Evolutionary conservation across 2,797 vertebrate species (phyloP), one percentile per base, ranked within the genome.

Genomic region (Bucorvus abyssinicus): DNA sequence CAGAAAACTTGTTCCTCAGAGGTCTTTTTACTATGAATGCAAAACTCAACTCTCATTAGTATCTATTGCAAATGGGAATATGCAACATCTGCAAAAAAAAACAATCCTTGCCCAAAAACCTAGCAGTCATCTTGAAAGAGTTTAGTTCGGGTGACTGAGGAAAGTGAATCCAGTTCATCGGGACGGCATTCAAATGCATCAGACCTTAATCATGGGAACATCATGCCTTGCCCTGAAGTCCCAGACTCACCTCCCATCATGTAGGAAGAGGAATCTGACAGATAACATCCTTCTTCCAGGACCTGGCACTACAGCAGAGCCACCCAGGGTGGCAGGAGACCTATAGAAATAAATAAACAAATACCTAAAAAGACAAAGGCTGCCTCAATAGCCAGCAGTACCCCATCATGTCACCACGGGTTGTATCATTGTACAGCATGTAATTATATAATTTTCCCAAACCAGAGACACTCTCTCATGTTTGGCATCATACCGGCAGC

Each of bases 371-470:
- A 27, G 6, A 34, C 2, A n/a, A 75, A 76, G 10, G 7, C 19
- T 45, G 9, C 30, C 55, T 45, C 34, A 24, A n/a, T 29, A 30
- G 15, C 15, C 64, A 73, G 10, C 53, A 57, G 23, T 22, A 49
- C 21, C 13, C 8, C 26, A 7, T 11, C 9, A 7, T 0, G 0
- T 40, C 47, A 76, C 30, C 26, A 49, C 32, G 32, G 47, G 12
- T 24, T 7, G 1, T 26, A 52, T 34, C 59, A 7, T 16, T 18
- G 12, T 26, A 8, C 16, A 74, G 36, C 27, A 47, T 10, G 1
- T 10, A 5, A 10, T 27, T 88, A 47, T 10, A 2, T 10, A 5
- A 10, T 27, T 88, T 69, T 42, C 34, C 34, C 47, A 60, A 45
- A 19, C 4, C 36, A 73, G 26, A 69, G 23, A 23, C 27, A 3